Evolutionary conservation across 30 jellyfish, hydroid and myxozoan species (phyloP).

Genomic region (Catostylus mosaicus): DNA sequence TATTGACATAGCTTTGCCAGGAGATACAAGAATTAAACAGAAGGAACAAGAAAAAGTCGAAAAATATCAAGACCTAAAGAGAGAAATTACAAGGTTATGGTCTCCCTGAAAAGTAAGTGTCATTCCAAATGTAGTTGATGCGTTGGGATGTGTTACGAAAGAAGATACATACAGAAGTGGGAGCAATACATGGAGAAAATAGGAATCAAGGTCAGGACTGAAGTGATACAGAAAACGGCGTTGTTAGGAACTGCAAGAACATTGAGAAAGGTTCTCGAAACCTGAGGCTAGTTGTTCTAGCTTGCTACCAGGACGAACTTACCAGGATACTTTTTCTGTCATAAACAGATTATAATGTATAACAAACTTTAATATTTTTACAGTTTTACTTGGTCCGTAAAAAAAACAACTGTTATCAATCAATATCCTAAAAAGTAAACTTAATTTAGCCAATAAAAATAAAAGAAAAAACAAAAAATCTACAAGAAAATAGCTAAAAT

Average conservation of each 20-base stretch:
- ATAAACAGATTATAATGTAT: background rate
- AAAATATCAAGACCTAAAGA: slow-evolving; percentile 47
- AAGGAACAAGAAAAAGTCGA: slow-evolving; percentile 60
- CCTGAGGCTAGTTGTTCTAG: slow-evolving; percentile 51
- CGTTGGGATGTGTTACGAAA: slow-evolving; percentile 39
- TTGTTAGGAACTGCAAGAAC: slow-evolving; percentile 37
- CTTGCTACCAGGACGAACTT: slow-evolving; percentile 22
- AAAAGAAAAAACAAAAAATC: no score
- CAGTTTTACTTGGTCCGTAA: no score
- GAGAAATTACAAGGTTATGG: slow-evolving; percentile 46
- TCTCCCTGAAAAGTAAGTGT: slow-evolving; percentile 31
- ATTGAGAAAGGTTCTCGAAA: slow-evolving; percentile 38
- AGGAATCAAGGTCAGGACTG: slow-evolving; percentile 52
- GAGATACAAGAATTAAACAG: slow-evolving; percentile 55
- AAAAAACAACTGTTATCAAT: no score
- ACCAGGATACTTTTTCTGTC: slow-evolving; percentile 30
- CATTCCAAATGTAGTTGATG: slow-evolving; percentile 52
- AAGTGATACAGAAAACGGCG: slow-evolving; percentile 36
- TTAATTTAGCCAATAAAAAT: no score
- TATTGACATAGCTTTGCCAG: slow-evolving; percentile 51
- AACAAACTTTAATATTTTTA: no score
- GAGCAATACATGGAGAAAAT: slow-evolving; percentile 4
- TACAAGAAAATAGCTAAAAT: no score
- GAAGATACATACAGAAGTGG: no score
- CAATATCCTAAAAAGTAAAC: no score